Evolutionary conservation across 2,888 invertebrate genomes (phyloP), one percentile per base, ranked within the genome.

Genomic region (Halictus ligatus): DNA sequence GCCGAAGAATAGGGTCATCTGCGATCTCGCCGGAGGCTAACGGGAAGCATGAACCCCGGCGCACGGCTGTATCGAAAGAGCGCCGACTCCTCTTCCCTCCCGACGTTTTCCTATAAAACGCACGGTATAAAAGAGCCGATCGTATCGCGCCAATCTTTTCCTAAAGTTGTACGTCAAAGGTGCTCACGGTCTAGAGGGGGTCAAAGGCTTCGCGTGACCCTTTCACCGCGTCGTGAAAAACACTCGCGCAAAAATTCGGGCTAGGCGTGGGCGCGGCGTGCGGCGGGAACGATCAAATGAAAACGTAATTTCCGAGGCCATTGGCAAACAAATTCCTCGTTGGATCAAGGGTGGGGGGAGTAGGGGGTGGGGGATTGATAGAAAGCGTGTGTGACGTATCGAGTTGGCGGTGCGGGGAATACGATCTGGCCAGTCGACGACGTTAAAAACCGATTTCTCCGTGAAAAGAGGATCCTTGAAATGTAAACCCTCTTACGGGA

Each of bases 371-470:
- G 43, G 43, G 71, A n/a, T n/a, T n/a, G 71, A 43, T 43, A 21
- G 43, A n/a, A 43, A 43, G 81, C 10, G 29, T 46, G 25, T 69
- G 69, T 25, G 60, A 25, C 69, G 25, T 74, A 74, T 75, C 25
- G 46, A 58, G 69, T 21, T 40, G 25, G 29, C 10, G 25, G 8
- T 35, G n/a, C 50, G 48, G 13, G n/a, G 67, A 83, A 88, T 75
- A 64, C 75, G 75, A 89, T 78, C 80, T 60, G 77, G 73, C 75
- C 75, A 50, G 83, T 64, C 78, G 84, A 58, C 78, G 81, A 91
- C 73, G 81, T 86, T 90, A 89, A 91, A 89, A 89, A 88, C 84
- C 86, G 91, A 90, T 90, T 90, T 83, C 83, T 87, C 87, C 83
- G 78, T 83, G 88, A 82, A 83, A 90, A 75, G 74, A 87, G 87